Conservation (phyloP, 1,140 invertebrate genomes). For the Meteorus sp. region DNA sequence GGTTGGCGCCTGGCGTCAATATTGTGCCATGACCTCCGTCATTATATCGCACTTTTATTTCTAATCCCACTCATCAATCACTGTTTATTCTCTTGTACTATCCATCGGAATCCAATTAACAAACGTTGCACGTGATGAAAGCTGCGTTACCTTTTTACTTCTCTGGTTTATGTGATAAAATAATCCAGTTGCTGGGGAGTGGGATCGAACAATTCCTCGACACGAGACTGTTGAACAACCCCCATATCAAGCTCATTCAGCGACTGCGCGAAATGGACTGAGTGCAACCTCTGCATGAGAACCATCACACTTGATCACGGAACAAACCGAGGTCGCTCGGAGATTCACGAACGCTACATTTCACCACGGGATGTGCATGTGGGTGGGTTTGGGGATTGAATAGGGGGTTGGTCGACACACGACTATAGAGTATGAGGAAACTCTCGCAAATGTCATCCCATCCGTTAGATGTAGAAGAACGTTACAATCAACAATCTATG, state of each 20-base stretch:
- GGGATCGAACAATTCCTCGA: slow-evolving; percentile 8
- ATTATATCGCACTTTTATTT: not conserved
- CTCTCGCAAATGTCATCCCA: too few species aligned
- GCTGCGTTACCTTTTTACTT: not conserved
- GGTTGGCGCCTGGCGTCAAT: slow-evolving; percentile 39
- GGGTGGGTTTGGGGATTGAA: not conserved
- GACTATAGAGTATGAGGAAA: too few species aligned
- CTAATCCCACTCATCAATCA: not conserved
- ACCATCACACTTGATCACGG: slow-evolving; percentile 30
- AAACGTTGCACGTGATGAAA: not conserved
- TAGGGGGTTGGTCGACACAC: not conserved
- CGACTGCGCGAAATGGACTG: slow-evolving; percentile 51
- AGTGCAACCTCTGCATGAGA: slow-evolving; percentile 43
- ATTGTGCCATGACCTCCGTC: slow-evolving; percentile 27
- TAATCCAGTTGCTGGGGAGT: slow-evolving; percentile 21
- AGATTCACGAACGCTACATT: slow-evolving; percentile 15
- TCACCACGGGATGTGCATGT: too few species aligned
- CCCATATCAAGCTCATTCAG: slow-evolving; percentile 23
- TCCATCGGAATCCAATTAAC: not conserved
- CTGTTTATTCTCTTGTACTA: slow-evolving; percentile 5
- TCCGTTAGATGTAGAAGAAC: too few species aligned
- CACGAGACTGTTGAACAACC: slow-evolving; percentile 4
- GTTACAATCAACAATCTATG: too few species aligned
- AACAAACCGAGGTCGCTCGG: slow-evolving; percentile 29
- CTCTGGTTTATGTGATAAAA: too few species aligned